phyloP scores from a whole-genome alignment of 2,888 invertebrate genomes.

The Ernsta delagoae region DNA sequence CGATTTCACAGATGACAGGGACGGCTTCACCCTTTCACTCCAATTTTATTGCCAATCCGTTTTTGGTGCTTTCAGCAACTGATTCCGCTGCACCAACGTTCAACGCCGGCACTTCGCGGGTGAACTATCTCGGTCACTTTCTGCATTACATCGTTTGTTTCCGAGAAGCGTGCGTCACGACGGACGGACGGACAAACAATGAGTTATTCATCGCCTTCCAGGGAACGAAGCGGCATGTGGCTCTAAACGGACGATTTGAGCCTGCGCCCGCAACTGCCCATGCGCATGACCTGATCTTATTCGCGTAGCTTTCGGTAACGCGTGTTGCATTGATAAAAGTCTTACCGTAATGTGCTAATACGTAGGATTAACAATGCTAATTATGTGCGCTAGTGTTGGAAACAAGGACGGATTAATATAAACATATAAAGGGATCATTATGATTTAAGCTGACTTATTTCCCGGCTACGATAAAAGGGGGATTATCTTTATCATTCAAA shows the following conservation, averaged over 20 bases:
- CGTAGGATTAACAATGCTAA: constrained; percentile 30
- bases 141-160: constrained; percentile 68
- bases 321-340: constrained; percentile 38
- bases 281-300: constrained; percentile 70
- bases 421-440: neutral
- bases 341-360: constrained; percentile 38
- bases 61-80: constrained; percentile 4
- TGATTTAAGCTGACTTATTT: neutral
- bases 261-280: constrained; percentile 49
- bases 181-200: constrained; percentile 80
- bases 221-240: constrained; percentile 72
- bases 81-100: neutral
- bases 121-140: constrained; percentile 77
- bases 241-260: constrained; percentile 77
- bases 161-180: constrained; percentile 80
- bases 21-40: too few relatives aligned
- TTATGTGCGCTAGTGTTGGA: constrained; percentile 7
- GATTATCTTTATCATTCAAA: neutral
- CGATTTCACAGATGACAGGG: too few relatives aligned
- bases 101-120: constrained; percentile 57
- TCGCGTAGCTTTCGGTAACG: constrained; percentile 54
- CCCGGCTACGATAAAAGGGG: too few relatives aligned
- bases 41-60: neutral
- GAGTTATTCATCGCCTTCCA: constrained; percentile 84
- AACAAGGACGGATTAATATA: constrained; percentile 5